Evolutionary conservation across 1,140 invertebrate species (phyloP), one percentile per base, ranked within the genome.

Genomic region (Hyles vespertilio): DNA sequence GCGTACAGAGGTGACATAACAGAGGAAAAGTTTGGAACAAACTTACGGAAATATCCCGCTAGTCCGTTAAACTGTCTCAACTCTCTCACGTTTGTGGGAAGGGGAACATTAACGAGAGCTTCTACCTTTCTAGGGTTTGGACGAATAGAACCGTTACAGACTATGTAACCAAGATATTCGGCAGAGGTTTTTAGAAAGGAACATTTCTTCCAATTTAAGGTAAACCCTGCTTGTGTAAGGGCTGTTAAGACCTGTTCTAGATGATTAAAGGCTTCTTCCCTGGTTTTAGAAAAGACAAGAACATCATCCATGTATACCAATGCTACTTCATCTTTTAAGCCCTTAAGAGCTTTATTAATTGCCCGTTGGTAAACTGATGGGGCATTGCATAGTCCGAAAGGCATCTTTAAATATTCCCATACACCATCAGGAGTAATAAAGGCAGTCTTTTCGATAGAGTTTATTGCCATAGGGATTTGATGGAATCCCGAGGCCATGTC

Each of bases 21-120:
- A 22, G 58, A 54, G 1, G 74, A 69, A 61, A 74, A 80, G 8
- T 70, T 67, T 8, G 65, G 69, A 43, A 81, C 69, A 58, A 75
- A 78, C 55, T 76, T 52, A 3, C 79, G 50, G 55, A 77, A 79
- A 54, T 82, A 81, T 6, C 69, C 50, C 2, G 72, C 71, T 5
- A 82, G 56, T 0, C 77, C 74, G n/a, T 74, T 60, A 6, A 74
- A 62, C 32, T 66, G 67, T 57, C 78, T 55, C 3, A 84, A 51
- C 56, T 81, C 69, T 3, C 61, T 71, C 2, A 65, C 69, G 32
- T 65, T 81, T 0, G 6, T 32, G 3, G 80, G 80, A 0, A 59
- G 5, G 5, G 72, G 72, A 22, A 70, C 7, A 11, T 63, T 52
- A 43, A 6, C n/a, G 8, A 71, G 47, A 7, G 69, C 72, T 52